Conservation (phyloP, 2,888 invertebrate species). For the Ochlodes sylvanus region DNA sequence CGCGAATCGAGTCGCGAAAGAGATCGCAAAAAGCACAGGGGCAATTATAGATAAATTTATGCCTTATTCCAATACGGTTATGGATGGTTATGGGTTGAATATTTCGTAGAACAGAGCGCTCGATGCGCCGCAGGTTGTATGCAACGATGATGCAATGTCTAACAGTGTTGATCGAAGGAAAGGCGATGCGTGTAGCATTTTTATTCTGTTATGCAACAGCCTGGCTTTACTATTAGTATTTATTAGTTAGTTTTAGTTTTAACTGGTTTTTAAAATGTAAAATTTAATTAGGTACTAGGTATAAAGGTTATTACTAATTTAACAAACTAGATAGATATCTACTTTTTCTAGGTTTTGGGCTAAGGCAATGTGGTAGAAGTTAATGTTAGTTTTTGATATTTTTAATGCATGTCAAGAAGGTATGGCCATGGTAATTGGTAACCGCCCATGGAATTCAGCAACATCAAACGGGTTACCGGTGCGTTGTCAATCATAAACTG, state of each 20-base stretch:
- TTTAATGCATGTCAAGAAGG: too few species aligned
- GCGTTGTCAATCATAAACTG: too few species aligned
- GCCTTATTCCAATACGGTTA: conserved; percentile 12
- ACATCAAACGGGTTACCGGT: too few species aligned
- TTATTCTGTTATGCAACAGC: conserved; percentile 59
- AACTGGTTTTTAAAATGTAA: background rate
- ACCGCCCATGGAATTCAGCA: too few species aligned
- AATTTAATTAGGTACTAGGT: too few species aligned
- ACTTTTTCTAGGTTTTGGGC: too few species aligned
- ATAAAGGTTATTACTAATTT: too few species aligned
- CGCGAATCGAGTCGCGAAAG: conserved; percentile 14
- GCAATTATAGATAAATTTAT: background rate
- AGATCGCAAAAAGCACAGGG: background rate
- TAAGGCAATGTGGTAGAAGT: too few species aligned
- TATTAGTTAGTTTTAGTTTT: background rate
- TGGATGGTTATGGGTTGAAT: conserved; percentile 25
- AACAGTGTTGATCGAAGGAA: conserved; percentile 76
- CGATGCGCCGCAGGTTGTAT: conserved; percentile 36
- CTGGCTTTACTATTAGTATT: background rate
- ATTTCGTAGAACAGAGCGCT: conserved; percentile 1
- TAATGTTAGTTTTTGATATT: too few species aligned
- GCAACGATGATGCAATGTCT: conserved; percentile 71
- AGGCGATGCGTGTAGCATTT: conserved; percentile 69
- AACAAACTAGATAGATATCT: too few species aligned
- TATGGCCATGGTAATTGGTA: too few species aligned